Percentiles rank a stretch among this genome's conserved stretches.
Evolutionary conservation across 2,113 vertebrate species (phyloP).

Genomic region (Pagrus major): DNA sequence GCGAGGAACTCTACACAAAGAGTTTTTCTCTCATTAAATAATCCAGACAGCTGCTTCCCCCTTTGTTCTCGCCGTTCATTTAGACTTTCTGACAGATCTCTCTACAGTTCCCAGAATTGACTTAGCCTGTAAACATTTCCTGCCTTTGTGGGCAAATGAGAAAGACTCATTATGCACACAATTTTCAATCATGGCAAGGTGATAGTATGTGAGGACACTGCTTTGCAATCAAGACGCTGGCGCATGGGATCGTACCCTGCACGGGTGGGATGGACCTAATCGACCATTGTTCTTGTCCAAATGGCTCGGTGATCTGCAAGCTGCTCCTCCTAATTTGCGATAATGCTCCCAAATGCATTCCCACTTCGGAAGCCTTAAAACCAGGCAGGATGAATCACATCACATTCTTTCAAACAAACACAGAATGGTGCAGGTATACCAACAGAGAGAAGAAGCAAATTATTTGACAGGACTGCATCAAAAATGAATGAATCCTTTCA

Average conservation of each 20-base stretch:
- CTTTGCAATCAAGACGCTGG: constrained; percentile 63
- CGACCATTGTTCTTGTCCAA: constrained; percentile 61
- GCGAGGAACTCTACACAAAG: constrained; percentile 51
- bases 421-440: not conserved
- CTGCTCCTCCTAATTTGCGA: constrained; percentile 58
- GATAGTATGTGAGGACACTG: constrained; percentile 39
- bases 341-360: constrained; percentile 35
- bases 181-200: constrained; percentile 44
- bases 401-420: not conserved
- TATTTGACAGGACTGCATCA: not conserved
- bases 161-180: constrained; percentile 37
- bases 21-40: constrained; percentile 55
- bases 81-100: constrained; percentile 38
- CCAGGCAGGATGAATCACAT: not conserved
- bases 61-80: constrained; percentile 52
- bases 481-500: not conserved
- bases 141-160: constrained; percentile 12
- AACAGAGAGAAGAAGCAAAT: not conserved
- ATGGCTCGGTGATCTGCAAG: constrained; percentile 62
- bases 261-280: constrained; percentile 65
- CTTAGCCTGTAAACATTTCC: constrained; percentile 15
- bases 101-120: constrained; percentile 7
- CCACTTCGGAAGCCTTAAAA: constrained; percentile 3
- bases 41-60: constrained; percentile 68
- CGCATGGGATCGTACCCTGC: constrained; percentile 46